phyloP scores from a whole-genome alignment of 2,888 invertebrate species.

The Dermolepida albohirtum region DNA sequence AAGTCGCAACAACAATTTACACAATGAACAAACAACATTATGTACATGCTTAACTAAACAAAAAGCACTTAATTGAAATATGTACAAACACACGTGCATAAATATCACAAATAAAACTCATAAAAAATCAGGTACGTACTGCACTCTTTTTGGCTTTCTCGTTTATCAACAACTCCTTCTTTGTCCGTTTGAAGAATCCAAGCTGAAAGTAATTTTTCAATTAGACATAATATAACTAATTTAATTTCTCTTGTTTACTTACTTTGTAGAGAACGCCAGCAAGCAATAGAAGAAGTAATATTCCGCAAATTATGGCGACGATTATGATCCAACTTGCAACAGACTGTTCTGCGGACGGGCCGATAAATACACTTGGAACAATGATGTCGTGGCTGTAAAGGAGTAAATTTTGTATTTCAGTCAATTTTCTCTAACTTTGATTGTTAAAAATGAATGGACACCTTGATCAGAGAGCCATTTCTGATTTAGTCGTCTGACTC shows the following conservation, averaged over 20 bases:
- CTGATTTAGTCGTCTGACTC: too few species aligned
- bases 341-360: constrained; percentile 53
- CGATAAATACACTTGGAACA: constrained; percentile 60
- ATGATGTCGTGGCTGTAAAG: constrained; percentile 27
- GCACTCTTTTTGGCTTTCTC: constrained; percentile 50
- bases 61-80: not conserved
- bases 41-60: not conserved
- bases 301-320: constrained; percentile 63
- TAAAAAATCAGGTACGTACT: constrained; percentile 14
- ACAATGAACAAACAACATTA: not conserved
- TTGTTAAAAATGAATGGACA: too few species aligned
- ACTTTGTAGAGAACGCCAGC: constrained; percentile 61
- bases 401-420: not conserved
- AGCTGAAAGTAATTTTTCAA: constrained; percentile 55
- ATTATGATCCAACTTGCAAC: constrained; percentile 66
- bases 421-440: too few species aligned
- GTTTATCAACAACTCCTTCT: constrained; percentile 66
- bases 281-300: constrained; percentile 62
- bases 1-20: not conserved
- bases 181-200: constrained; percentile 67
- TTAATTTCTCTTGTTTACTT: constrained; percentile 22
- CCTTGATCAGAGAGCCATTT: too few species aligned
- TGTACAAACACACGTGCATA: not conserved
- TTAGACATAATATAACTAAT: not conserved
- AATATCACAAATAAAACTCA: not conserved